Evolutionary conservation across 92 coral and sea anemone genomes (phyloP).

Genomic region (Diadumene lineata): DNA sequence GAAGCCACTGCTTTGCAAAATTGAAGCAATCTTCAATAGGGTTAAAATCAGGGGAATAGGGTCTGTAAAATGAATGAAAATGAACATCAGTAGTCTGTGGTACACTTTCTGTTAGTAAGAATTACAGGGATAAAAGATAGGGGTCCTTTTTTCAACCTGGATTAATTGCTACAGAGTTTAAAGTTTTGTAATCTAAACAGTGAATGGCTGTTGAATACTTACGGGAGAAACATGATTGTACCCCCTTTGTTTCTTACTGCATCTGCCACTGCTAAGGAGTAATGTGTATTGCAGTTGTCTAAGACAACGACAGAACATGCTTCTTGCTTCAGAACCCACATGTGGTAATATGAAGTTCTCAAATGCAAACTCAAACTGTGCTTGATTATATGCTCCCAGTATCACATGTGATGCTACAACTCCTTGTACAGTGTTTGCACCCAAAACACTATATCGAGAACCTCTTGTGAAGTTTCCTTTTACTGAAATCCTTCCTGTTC

Average conservation of each 20-base stretch:
- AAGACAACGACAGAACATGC: slow-evolving; percentile 33
- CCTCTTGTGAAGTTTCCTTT: slow-evolving; percentile 54
- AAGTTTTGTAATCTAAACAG: too few relatives aligned
- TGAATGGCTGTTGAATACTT: slow-evolving; percentile 16
- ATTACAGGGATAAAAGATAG: neutral
- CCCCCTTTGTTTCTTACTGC: slow-evolving; percentile 48
- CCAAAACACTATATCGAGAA: slow-evolving; percentile 41
- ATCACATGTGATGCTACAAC: slow-evolving; percentile 33
- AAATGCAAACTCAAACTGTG: slow-evolving; percentile 41
- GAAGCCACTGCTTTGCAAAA: slow-evolving; percentile 11
- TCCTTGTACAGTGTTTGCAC: slow-evolving; percentile 29
- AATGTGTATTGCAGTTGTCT: slow-evolving; percentile 53
- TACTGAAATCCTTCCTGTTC: slow-evolving; percentile 32
- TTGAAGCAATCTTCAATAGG: slow-evolving; percentile 10
- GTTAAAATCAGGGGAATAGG: slow-evolving; percentile 1
- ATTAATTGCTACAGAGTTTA: neutral
- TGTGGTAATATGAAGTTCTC: slow-evolving; percentile 35
- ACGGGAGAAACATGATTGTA: slow-evolving; percentile 48
- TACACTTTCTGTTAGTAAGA: too few relatives aligned
- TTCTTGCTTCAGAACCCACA: slow-evolving; percentile 44
- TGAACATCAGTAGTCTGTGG: too few relatives aligned
- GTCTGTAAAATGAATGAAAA: neutral
- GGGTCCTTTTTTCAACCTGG: neutral
- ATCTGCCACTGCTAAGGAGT: slow-evolving; percentile 24
- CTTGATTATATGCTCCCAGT: slow-evolving; percentile 32